Base-by-base conservation (phyloP, 2,888 invertebrate species). In the Merodon equestris region DNA sequence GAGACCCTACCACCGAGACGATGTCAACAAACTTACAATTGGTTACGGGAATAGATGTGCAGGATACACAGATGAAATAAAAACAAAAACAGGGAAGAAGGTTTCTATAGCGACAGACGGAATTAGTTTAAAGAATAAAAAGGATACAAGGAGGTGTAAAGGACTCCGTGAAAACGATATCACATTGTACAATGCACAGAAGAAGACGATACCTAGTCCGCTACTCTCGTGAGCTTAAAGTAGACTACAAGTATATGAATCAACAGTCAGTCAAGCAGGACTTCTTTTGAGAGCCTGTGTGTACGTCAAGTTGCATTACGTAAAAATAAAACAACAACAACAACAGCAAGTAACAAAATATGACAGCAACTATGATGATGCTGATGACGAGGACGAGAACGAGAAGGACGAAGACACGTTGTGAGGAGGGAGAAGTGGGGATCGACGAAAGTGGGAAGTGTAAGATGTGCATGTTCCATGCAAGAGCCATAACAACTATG, bases 21-120 rank as follows among this genome's bases (percentile, higher is more conserved):
- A 70, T 70, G 79, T 73, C 79, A 79, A 74, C 79, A 79, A 79
- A 68, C 79, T 79, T 18, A 74, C 74, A 74, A 79, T 79, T 79
- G 79, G 64, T 68, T 54, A 53, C 63, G 60, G 63, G 3, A 53
- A 68, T 27, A 27, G 27, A 27, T 36, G 54, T 47, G 36, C 36
- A 40, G 12, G 73, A n/a, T n/a, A n/a, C n/a, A n/a, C n/a, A n/a
- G 57, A 63, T 40, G 42, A 27, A 51, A 50, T 18, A 10, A 7
- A 12, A 42, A 48, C 15, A 12, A 51, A 45, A 50, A 13, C 34
- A 34, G 15, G 27, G 27, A 27, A 27, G 15, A 47, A 5, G 14
- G 44, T n/a, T 44, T 54, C 60, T 48, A 58, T 5, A 9, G 10
- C 19, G 4, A 18, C 9, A 42, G 1, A 12, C 36, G 38, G n/a